A percentile compares a stretch with the other conserved stretches of the same genome.
Conservation (phyloP, 2,113 vertebrate species). For the Rissa tridactyla region DNA sequence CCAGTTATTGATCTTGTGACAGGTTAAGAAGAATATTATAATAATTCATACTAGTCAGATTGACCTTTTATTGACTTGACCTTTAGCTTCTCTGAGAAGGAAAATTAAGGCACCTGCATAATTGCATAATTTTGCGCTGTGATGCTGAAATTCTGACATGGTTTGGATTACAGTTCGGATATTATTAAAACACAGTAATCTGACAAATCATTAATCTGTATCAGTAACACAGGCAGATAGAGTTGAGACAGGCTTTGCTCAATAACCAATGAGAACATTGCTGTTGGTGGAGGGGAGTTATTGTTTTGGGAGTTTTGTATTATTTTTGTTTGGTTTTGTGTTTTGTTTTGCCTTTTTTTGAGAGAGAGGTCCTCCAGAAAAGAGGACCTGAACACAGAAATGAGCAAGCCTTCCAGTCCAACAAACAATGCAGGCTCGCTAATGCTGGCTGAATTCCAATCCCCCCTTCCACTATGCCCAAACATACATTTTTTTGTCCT, state of each 20-base stretch:
- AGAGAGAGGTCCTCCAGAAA: neutral
- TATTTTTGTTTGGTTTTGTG: neutral
- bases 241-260: neutral
- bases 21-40: conserved; percentile 52
- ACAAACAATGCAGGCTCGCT: neutral
- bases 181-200: conserved; percentile 10
- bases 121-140: neutral
- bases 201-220: conserved; percentile 23
- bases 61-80: conserved; percentile 60
- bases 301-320: neutral
- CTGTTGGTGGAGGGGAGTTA: accelerated
- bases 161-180: conserved; percentile 15
- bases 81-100: conserved; percentile 36
- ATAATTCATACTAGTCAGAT: conserved; percentile 58
- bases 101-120: neutral
- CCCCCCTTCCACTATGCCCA: neutral
- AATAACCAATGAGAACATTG: neutral
- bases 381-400: neutral
- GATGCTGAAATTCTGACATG: neutral
- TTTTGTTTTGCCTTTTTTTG: neutral
- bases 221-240: neutral
- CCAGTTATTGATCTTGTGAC: conserved; percentile 48
- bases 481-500: neutral
- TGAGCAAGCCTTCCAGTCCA: neutral
- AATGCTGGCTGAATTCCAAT: neutral